Conservation (phyloP, 2,888 invertebrate species). For the Coecobrya sp. region DNA sequence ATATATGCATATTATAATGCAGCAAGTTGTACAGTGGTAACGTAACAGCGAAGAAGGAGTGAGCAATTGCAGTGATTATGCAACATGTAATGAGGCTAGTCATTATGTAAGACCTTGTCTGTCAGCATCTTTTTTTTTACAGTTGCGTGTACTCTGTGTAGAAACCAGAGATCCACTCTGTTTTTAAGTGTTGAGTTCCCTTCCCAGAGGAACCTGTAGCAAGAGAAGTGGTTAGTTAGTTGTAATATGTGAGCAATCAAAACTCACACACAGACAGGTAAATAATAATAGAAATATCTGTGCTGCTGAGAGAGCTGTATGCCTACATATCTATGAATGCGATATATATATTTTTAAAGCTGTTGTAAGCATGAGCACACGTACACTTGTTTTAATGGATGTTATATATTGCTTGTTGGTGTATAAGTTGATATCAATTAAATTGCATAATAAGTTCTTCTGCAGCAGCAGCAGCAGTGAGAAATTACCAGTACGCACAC, state of each 20-base stretch:
- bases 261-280: constrained; percentile 34
- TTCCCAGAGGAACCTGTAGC: constrained; percentile 79
- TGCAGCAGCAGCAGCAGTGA: constrained; percentile 24
- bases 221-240: not conserved
- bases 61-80: constrained; percentile 80
- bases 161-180: not conserved
- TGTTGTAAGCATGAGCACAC: not conserved
- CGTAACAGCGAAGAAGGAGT: constrained; percentile 1
- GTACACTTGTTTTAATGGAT: constrained; percentile 35
- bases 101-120: constrained; percentile 83
- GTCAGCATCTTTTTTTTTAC: constrained; percentile 79
- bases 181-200: constrained; percentile 64
- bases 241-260: constrained; percentile 36
- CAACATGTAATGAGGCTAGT: constrained; percentile 82
- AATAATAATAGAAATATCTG: constrained; percentile 4
- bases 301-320: not conserved
- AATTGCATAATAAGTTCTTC: constrained; percentile 42
- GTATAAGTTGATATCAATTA: constrained; percentile 57
- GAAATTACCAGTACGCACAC: constrained; percentile 53
- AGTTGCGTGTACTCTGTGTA: constrained; percentile 23
- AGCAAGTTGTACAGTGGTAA: not conserved
- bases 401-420: constrained; percentile 9
- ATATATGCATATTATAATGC: not conserved
- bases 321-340: not conserved
- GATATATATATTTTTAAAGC: too few relatives aligned